Evolutionary conservation across 1,140 invertebrate species (phyloP), one percentile per base, ranked within the genome.

Genomic region (Coptotermes formosanus): DNA sequence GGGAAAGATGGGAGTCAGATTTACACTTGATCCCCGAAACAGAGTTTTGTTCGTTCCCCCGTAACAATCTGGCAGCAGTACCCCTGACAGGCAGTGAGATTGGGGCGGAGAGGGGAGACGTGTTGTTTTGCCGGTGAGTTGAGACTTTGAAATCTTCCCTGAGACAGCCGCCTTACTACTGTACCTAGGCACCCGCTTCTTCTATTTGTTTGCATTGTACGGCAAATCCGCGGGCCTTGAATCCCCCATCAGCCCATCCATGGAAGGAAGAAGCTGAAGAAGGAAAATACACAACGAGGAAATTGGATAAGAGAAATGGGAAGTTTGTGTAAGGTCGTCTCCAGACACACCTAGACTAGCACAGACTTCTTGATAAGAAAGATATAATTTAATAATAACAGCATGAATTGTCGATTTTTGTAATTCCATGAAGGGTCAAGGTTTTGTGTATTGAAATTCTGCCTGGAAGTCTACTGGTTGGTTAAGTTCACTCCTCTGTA

Each of bases 21-120:
- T 75, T 75, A 75, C 64, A 30, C 64, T 75, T 75, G 64, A 75
- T 75, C 64, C n/a, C 59, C 3, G n/a, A 75, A 75, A 75, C 64
- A 75, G 14, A 9, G 59, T 64, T 75, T 75, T 30, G n/a, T 30
- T 75, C 64, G 8, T 55, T 75, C 25, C 9, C 55, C 25, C 7
- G 64, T 75, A 75, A 30, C 64, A 75, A 75, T 30, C 64, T 75
- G 64, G 64, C 25, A 30, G 64, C 64, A 11, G 64, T 11, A 30
- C 64, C n/a, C 30, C 25, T 75, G 64, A 75, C 64, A 75, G 64
- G 30, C 64, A n/a, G 59, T 0, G 9, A n/a, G 64, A 1, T 30
- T 9, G n/a, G 64, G 64, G 3, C 2, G 38, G 38, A 38, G 38
- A 38, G 38, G 38, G 64, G 64, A 30, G n/a, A 30, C 25, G 64